Evolutionary conservation across 2,797 vertebrate genomes (phyloP).

Genomic region (Chaunax sp.): DNA sequence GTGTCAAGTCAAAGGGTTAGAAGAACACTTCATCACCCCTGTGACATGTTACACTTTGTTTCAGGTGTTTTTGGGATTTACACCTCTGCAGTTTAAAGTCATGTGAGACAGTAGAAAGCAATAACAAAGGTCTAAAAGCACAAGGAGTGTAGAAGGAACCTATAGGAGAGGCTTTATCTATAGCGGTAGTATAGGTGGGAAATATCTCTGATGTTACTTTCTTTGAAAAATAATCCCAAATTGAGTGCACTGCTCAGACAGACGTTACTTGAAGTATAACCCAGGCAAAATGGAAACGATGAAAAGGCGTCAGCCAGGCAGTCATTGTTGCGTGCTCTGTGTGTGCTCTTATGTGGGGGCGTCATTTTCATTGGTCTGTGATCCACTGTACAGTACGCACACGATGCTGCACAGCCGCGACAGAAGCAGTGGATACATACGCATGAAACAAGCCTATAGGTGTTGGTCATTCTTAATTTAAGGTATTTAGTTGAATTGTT

Average conservation of each 20-base stretch:
- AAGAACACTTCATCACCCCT: constrained; percentile 7
- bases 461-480: too few relatives aligned
- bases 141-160: neutral
- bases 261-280: constrained; percentile 32
- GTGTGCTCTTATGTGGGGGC: constrained; percentile 7
- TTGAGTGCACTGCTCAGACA: constrained; percentile 14
- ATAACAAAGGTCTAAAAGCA: neutral
- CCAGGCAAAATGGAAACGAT: neutral
- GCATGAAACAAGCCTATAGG: too few relatives aligned
- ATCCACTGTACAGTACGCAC: too few relatives aligned
- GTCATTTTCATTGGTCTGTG: constrained; percentile 28
- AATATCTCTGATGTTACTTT: neutral
- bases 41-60: constrained; percentile 2
- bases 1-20: neutral
- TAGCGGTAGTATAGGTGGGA: neutral
- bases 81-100: neutral
- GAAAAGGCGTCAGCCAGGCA: neutral
- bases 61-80: neutral
- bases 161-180: neutral
- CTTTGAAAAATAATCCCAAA: constrained; percentile 13
- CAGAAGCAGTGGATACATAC: too few relatives aligned
- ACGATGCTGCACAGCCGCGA: too few relatives aligned
- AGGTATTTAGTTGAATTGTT: too few relatives aligned
- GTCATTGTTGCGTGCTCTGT: constrained; percentile 5
- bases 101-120: neutral